Base-by-base conservation (phyloP, 1,140 invertebrate genomes). In the Leucophenga varia region DNA sequence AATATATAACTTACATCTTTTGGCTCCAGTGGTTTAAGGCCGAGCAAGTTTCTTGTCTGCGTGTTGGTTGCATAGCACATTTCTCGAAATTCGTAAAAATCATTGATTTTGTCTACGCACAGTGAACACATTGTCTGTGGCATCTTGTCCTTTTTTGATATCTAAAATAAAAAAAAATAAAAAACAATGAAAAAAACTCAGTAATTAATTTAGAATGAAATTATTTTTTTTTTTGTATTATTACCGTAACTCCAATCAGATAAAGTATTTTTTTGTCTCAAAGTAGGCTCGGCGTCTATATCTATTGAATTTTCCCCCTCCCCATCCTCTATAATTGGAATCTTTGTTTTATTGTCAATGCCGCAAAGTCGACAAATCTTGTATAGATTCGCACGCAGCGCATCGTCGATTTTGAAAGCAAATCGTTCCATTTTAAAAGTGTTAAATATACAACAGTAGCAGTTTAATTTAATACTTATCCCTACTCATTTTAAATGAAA, bases 91-190 rank as follows among this genome's bases (percentile, higher is more conserved):
- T 81, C 79, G 28, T 78, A 79, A 64, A 79, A 82, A 63, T 83
- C 81, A 64, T 82, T 81, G 35, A 83, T 80, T 71, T 81, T 82
- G 47, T 81, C 81, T 22, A 81, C 78, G 39, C 81, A 82, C 19
- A 80, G 52, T 46, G 76, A 77, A 56, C 79, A 81, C 54, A 81
- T 81, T 20, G 79, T 70, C n/a, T 81, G 80, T 0, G 81, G 81
- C 80, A 82, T 82, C 58, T 78, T 79, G 49, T 82, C 81, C 50
- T 79, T 72, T 39, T 67, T 72, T 17, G 76, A 59, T 8, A 82
- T 78, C 80, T 82, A 64, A 13, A 61, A 57, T 39, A 12, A 8
- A n/a, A 44, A 19, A n/a, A n/a, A n/a, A n/a, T n/a, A n/a, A n/a
- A n/a, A n/a, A n/a, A n/a, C n/a, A n/a, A n/a, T n/a, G n/a, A n/a